Evolutionary conservation across 2,113 vertebrate genomes (phyloP), one percentile per base, ranked within the genome.

Genomic region (Ictidomys tridecemlineatus): DNA sequence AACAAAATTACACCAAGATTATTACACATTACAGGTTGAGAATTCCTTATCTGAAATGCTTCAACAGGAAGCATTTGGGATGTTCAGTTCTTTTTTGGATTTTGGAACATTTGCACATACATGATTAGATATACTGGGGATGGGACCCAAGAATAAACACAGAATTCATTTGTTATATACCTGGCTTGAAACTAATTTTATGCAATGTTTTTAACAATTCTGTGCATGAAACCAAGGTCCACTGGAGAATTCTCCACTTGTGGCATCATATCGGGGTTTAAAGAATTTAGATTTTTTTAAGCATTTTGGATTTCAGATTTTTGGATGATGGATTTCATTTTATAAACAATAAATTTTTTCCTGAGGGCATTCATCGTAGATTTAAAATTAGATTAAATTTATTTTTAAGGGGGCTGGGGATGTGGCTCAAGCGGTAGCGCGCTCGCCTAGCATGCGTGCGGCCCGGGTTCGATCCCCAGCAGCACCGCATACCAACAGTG

Each of bases 341-440:
- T 58, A 39, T 74, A 30, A 67, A 74, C 94, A 42, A n/a, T 48
- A 28, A 13, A 8, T 65, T 88, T 91, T 32, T 84, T 32, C 70
- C 51, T 48, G 4, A 45, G 70, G 30, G 39, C 28, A 42, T 48
- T 69, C 4, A 37, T 9, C 20, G 12, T 85, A 77, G 39, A 74
- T 83, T 93, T 80, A n/a, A 87, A 93, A 86, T 63, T 26, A 92
- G n/a, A 85, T 79, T 70, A 72, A 82, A 82, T 0, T 24, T 53
- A 77, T 76, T 42, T 73, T 53, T 86, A 94, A 83, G n/a, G n/a
- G n/a, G n/a, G n/a, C n/a, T n/a, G n/a, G n/a, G n/a, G n/a, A n/a
- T n/a, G n/a, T n/a, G n/a, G n/a, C n/a, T n/a, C n/a, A n/a, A n/a
- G n/a, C n/a, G n/a, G n/a, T n/a, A n/a, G n/a, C n/a, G n/a, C n/a